Conservation (phyloP, 2,113 vertebrate species). For the Promerops cafer region DNA sequence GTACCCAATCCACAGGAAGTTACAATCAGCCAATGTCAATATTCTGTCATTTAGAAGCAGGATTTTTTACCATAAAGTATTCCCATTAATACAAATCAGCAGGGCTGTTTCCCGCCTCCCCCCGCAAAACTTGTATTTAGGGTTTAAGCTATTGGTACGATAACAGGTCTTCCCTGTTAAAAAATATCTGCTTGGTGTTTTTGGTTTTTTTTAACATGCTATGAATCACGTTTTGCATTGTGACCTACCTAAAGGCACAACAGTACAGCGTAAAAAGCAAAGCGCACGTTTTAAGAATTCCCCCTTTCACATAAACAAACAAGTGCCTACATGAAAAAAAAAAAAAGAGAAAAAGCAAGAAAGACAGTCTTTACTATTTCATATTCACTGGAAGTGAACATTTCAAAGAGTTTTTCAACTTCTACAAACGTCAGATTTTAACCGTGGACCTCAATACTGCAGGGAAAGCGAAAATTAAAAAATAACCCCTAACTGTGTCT, state of each 20-base stretch:
- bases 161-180: not conserved
- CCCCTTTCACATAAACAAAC: not conserved
- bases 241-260: constrained; percentile 21
- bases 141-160: not conserved
- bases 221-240: not conserved
- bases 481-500: not conserved
- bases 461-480: not conserved
- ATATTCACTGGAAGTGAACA: not conserved
- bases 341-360: no score
- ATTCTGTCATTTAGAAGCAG: not conserved
- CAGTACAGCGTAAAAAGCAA: not conserved
- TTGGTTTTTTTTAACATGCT: not conserved
- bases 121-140: not conserved
- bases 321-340: not conserved
- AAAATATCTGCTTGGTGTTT: not conserved
- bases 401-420: constrained; percentile 12
- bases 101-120: not conserved
- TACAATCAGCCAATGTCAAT: not conserved
- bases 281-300: not conserved
- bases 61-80: not conserved
- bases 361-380: not conserved
- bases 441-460: not conserved
- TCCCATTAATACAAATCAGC: not conserved
- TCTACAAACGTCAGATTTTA: not conserved
- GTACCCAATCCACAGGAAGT: not conserved